Evolutionary conservation across 2,888 invertebrate species (phyloP), one percentile per base, ranked within the genome.

Genomic region (Clunio marinus): DNA sequence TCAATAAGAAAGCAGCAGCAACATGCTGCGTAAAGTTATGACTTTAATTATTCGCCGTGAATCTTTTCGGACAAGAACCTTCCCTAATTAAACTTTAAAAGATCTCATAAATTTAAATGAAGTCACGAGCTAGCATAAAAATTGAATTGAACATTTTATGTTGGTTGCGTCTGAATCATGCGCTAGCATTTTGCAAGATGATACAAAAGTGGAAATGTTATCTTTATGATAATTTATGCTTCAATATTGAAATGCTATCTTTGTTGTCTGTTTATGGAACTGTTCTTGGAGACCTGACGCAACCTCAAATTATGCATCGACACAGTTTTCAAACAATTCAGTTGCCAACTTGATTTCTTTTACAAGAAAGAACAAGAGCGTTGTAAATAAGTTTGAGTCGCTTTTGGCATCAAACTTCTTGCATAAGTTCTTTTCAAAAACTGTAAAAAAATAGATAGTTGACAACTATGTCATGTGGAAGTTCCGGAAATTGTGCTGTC

Each of bases 91-190:
- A 25, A 27, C 5, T 57, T 57, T 57, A 51, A 22, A 66, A 66
- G n/a, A 66, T 55, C 51, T 22, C 66, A 55, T 66, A 66, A 66
- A 66, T 66, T 66, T 32, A 66, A 66, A 66, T 66, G 66, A 66
- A 66, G 66, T 66, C 66, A 66, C 66, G 66, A 66, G 66, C 17
- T 32, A 15, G 66, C 51, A 66, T 66, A 66, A 51, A 66, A 66
- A 66, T 66, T 66, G 66, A 66, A 66, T 66, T 66, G 55, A 51
- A 66, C 22, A 28, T 22, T 25, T 57, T 25, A 37, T 22, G 62
- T 20, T 22, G 28, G 27, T 51, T 66, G 35, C 55, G 66, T 55
- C 66, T n/a, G n/a, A n/a, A n/a, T n/a, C 66, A 66, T 66, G 66
- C 55, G 51, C 46, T 46, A 63, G 45, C 63, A 62, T 41, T 41